Evolutionary conservation across 2,888 invertebrate species (phyloP), one percentile per base, ranked within the genome.

Genomic region (Drosophila buzzatii): DNA sequence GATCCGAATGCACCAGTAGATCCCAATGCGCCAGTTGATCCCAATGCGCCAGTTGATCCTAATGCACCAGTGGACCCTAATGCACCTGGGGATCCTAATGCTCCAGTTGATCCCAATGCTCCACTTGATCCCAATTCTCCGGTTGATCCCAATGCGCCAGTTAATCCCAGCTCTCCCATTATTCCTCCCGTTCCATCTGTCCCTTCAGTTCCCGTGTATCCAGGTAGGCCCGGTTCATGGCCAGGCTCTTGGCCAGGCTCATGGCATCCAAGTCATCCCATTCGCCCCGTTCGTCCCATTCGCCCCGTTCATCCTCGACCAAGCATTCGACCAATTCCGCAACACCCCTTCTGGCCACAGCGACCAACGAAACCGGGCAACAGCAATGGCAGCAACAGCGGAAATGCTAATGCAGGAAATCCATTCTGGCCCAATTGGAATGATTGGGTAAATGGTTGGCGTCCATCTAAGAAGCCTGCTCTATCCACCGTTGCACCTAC

Each of bases 401-500:
- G 60, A 14, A 58, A 61, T 16, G 68, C 57, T 6, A 47, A 79
- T 0, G 12, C 79, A 1, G 63, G 58, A 16, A 70, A 66, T 1
- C 85, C 84, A 2, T 76, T 75, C 66, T 82, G 83, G 83, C 66
- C 79, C 1, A 81, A 82, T 39, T 87, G 76, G 85, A 63, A 71
- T 1, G 68, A 79, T 16, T 87, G 90, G 87, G 56, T 75, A 0
- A 86, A 75, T 45, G 70, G 55, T 45, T 81, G 88, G 88, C 76
- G 72, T 12, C 49, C 76, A 27, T 69, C 68, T 10, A 33, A 8
- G 10, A 59, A 52, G 27, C 81, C 82, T 4, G 20, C 8, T 10
- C 10, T 9, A 9, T 10, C 62, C 42, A 23, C 63, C 2, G 12
- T 31, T 4, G 52, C 67, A n/a, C 53, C 51, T 39, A 64, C 63